These are phyloP conservation scores for Brachypteracias leptosomus DNA, from an alignment of 2,113 vertebrate genomes.

Conservation along the genomic window DNA sequence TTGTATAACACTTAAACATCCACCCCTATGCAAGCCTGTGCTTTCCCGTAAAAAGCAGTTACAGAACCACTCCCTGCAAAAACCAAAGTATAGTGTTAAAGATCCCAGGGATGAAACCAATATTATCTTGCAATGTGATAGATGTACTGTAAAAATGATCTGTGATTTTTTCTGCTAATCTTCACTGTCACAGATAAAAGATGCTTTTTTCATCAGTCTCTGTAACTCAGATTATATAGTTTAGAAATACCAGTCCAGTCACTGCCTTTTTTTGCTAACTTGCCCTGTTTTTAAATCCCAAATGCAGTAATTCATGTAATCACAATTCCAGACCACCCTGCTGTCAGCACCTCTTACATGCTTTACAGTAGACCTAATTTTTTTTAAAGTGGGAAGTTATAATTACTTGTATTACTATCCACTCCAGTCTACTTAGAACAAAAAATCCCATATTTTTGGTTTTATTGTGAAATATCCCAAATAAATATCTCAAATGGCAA, in stretches of 20 bases:
- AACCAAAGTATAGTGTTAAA: neutral
- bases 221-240: neutral
- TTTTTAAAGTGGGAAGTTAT: neutral
- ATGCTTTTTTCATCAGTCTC: neutral
- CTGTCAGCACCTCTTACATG: neutral
- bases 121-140: neutral
- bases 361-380: neutral
- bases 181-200: neutral
- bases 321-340: neutral
- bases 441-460: neutral
- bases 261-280: neutral
- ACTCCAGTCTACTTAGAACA: neutral
- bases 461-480: neutral
- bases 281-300: neutral
- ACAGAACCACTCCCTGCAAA: neutral
- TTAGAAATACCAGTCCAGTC: neutral
- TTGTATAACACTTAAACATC: constrained; percentile 25
- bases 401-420: neutral
- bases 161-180: neutral
- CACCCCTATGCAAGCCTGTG: neutral
- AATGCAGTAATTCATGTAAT: neutral
- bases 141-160: neutral
- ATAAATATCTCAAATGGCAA: neutral
- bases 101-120: neutral
- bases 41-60: neutral